These are phyloP conservation scores for Dinocampus coccinellae DNA, from an alignment of 2,888 invertebrate species.

Conservation along the genomic window DNA sequence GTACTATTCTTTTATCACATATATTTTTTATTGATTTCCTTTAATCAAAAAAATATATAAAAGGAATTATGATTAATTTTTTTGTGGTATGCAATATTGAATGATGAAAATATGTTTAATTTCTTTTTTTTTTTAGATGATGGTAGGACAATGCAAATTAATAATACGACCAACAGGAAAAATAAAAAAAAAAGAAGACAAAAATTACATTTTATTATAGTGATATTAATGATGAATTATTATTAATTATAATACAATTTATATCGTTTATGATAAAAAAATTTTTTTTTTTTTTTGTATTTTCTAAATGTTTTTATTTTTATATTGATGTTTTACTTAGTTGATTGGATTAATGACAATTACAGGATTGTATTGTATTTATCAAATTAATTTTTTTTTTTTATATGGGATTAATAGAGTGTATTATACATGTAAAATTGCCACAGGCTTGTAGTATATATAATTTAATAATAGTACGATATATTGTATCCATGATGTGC, in stretches of 20 bases:
- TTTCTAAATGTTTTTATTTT: not conserved
- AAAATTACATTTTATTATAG: slow-evolving; percentile 62
- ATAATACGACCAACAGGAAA: no score
- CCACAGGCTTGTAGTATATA: not conserved
- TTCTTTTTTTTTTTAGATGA: no score
- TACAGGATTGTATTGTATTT: no score
- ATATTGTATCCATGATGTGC: not conserved
- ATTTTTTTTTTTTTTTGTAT: not conserved
- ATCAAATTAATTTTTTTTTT: no score
- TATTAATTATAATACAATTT: slow-evolving; percentile 10
- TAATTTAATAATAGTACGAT: not conserved
- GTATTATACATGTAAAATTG: no score
- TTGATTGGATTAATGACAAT: no score
- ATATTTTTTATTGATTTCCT: not conserved
- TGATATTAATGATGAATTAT: slow-evolving; percentile 55
- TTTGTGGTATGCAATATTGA: not conserved
- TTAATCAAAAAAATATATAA: not conserved
- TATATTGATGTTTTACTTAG: not conserved
- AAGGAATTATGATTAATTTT: slow-evolving; percentile 1
- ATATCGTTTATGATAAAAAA: not conserved
- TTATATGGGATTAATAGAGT: no score
- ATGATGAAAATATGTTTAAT: not conserved
- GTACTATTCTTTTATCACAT: not conserved
- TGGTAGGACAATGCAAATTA: not conserved
- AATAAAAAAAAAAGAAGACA: no score